Conservation (phyloP, 2,888 invertebrate species). For the Scaptomyza cyrtandrae region DNA sequence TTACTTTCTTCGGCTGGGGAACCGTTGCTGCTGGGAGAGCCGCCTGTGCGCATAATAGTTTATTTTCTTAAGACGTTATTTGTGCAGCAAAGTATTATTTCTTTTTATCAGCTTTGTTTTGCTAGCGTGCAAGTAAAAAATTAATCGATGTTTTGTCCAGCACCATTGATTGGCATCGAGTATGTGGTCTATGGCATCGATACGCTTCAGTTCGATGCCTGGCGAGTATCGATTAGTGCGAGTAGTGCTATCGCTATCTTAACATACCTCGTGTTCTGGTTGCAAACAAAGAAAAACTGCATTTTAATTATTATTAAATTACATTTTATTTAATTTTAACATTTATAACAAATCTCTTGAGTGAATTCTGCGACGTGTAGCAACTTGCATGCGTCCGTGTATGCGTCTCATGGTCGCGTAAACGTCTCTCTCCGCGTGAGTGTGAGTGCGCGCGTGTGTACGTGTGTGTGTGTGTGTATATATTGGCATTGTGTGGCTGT, state of each 20-base stretch:
- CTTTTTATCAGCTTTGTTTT: conserved; percentile 16
- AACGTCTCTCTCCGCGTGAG: conserved; percentile 42
- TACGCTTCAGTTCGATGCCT: conserved; percentile 21
- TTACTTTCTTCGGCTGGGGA: conserved; percentile 58
- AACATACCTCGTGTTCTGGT: conserved; percentile 72
- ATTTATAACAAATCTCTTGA: conserved; percentile 34
- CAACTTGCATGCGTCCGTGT: conserved; percentile 47
- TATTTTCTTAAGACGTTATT: conserved; percentile 1
- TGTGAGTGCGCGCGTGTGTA: conserved; percentile 40
- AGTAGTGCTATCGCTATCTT: conserved; percentile 54
- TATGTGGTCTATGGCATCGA: background rate
- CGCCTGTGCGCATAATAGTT: conserved; percentile 64
- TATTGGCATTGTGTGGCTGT: conserved; percentile 71
- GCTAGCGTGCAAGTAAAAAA: conserved; percentile 27
- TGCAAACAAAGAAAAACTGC: conserved; percentile 81
- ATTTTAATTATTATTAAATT: conserved; percentile 74
- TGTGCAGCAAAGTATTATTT: background rate
- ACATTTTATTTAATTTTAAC: conserved; percentile 46
- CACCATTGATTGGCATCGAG: background rate
- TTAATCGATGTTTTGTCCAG: conserved; percentile 20
- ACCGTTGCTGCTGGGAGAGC: conserved; percentile 67
- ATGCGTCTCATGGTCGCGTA: conserved; percentile 66
- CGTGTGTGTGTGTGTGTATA: conserved; percentile 46
- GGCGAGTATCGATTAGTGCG: conserved; percentile 38
- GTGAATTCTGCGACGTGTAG: conserved; percentile 35